A percentile compares a stretch with the other conserved stretches of the same genome.
Evolutionary conservation across 2,797 vertebrate genomes (phyloP).

Genomic region (Tapirus indicus): DNA sequence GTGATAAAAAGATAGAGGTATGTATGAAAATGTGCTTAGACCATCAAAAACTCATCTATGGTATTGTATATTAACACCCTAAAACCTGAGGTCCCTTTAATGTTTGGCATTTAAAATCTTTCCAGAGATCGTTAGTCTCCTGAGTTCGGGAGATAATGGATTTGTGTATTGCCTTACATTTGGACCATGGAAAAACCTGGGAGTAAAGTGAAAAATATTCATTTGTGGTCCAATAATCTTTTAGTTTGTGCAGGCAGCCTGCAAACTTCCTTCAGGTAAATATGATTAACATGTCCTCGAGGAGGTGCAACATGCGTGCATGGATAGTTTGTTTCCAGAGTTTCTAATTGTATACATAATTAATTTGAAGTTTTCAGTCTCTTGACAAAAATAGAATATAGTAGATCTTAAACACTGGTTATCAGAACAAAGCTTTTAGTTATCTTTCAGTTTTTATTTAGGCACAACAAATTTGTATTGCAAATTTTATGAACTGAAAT

Average conservation of each 20-base stretch:
- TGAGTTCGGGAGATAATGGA: neutral
- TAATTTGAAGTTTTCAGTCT: neutral
- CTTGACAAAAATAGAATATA: neutral
- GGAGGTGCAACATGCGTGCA: neutral
- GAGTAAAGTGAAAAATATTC: slow-evolving; percentile 40
- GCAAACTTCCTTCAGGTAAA: neutral
- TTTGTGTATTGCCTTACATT: neutral
- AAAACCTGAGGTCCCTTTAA: slow-evolving; percentile 58
- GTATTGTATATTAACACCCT: neutral
- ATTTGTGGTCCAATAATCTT: neutral
- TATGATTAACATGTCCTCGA: neutral
- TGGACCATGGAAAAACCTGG: neutral
- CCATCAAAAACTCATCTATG: slow-evolving; percentile 16
- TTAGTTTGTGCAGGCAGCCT: neutral
- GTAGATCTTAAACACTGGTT: neutral
- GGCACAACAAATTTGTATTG: neutral
- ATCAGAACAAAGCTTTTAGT: neutral
- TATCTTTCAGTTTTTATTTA: neutral
- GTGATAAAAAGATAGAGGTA: neutral
- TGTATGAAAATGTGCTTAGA: neutral
- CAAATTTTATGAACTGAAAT: neutral
- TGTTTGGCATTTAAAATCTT: neutral
- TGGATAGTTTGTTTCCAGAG: neutral
- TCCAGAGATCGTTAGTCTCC: slow-evolving; percentile 25
- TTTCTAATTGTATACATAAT: neutral